phyloP scores from a whole-genome alignment of 2,113 vertebrate species.

The Donacobius atricapilla region DNA sequence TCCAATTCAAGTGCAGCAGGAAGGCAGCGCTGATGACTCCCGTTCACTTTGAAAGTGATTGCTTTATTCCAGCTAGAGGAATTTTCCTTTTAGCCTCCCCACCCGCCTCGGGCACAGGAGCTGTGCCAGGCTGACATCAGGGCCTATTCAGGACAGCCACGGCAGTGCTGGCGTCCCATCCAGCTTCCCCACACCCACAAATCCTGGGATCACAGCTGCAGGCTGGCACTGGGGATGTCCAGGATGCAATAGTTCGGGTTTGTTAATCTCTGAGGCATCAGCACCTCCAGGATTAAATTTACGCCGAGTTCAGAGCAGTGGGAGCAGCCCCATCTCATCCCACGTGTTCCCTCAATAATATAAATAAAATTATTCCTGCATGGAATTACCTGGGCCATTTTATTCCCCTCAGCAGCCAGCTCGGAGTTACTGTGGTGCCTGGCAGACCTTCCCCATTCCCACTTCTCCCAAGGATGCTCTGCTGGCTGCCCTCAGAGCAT shows the following conservation, averaged over 20 bases:
- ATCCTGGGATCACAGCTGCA: not conserved
- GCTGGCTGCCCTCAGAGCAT: not conserved
- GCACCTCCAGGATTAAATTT: not conserved
- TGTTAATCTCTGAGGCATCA: not conserved
- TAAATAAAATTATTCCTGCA: not conserved
- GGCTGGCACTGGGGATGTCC: not conserved
- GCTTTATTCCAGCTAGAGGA: not conserved
- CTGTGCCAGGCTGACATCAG: not conserved
- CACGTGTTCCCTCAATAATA: rapidly evolving
- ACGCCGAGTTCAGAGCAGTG: not conserved
- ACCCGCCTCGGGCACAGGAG: not conserved
- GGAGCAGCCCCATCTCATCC: not conserved
- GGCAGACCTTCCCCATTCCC: not conserved
- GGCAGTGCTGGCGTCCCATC: not conserved
- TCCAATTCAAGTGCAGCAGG: not conserved
- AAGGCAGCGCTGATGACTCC: not conserved
- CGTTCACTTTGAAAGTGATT: not conserved
- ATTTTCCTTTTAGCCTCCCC: not conserved
- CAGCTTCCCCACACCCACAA: not conserved
- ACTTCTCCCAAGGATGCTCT: not conserved
- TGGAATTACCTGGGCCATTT: not conserved
- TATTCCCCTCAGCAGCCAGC: not conserved
- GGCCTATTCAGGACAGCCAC: not conserved
- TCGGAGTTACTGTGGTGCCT: not conserved
- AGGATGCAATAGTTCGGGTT: not conserved